phyloP scores from a whole-genome alignment of 2,113 vertebrate species.

The Zapus hudsonius region DNA sequence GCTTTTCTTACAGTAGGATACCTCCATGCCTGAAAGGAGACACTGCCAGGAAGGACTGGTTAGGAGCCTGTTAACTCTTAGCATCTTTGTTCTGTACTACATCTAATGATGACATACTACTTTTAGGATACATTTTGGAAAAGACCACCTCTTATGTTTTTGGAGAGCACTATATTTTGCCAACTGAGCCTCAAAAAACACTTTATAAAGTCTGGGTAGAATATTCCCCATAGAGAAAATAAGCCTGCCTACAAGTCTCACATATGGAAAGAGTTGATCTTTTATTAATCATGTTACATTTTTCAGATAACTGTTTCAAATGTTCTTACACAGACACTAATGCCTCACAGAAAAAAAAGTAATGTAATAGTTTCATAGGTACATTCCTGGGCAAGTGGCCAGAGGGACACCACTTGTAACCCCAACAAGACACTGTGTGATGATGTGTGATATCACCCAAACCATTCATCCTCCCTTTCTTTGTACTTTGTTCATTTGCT shows the following conservation, averaged over 20 bases:
- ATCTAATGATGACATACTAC: rapidly evolving
- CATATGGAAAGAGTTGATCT: background rate
- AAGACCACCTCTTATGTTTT: background rate
- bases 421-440: background rate
- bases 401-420: background rate
- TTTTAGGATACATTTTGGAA: conserved; percentile 22
- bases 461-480: background rate
- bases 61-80: background rate
- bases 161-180: background rate
- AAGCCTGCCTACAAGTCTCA: background rate
- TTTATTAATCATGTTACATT: conserved; percentile 25
- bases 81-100: background rate
- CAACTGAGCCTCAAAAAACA: background rate
- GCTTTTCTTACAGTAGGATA: background rate
- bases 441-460: conserved; percentile 51
- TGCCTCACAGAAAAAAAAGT: background rate
- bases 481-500: conserved; percentile 44
- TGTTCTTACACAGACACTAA: background rate
- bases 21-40: background rate
- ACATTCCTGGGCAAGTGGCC: conserved; percentile 1
- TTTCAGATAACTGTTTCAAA: conserved; percentile 36
- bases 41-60: background rate
- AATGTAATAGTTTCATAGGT: background rate
- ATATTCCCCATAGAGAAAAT: background rate
- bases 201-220: background rate